Evolutionary conservation across 2,113 vertebrate species (phyloP).

Genomic region (Gasterosteus aculeatus): DNA sequence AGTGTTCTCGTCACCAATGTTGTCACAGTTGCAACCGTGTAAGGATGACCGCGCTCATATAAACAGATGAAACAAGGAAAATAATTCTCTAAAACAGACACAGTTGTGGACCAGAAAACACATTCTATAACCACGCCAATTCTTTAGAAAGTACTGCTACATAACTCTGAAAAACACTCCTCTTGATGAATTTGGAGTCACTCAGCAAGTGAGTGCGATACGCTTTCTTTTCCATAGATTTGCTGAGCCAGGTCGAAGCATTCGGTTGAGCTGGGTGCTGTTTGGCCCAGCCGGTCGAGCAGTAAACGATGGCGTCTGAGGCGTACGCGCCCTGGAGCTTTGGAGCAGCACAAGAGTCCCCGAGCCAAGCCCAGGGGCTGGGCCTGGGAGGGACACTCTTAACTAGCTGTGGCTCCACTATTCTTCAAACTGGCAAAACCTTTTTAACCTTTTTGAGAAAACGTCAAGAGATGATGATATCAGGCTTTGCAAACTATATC

Average conservation of each 20-base stretch:
- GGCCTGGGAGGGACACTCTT: conserved; percentile 55
- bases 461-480: conserved; percentile 58
- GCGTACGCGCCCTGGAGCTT: conserved; percentile 49
- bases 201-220: conserved; percentile 29
- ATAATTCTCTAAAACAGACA: not conserved
- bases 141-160: conserved; percentile 4
- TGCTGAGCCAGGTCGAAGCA: conserved; percentile 40
- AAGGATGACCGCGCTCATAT: conserved; percentile 6
- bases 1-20: conserved; percentile 2
- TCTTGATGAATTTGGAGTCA: conserved; percentile 4
- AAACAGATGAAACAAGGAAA: not conserved
- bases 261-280: conserved; percentile 53
- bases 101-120: conserved; percentile 17
- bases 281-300: conserved; percentile 55
- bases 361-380: conserved; percentile 60
- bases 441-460: conserved; percentile 34
- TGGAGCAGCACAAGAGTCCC: conserved; percentile 53
- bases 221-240: conserved; percentile 34
- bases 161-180: conserved; percentile 7
- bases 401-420: conserved; percentile 18
- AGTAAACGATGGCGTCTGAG: conserved; percentile 73
- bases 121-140: conserved; percentile 12
- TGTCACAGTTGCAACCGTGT: conserved; percentile 13
- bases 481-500: conserved; percentile 33
- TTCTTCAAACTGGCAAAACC: conserved; percentile 50